These are phyloP conservation scores for Tympanuchus pallidicinctus DNA, from an alignment of 2,113 vertebrate genomes.

Conservation along the genomic window DNA sequence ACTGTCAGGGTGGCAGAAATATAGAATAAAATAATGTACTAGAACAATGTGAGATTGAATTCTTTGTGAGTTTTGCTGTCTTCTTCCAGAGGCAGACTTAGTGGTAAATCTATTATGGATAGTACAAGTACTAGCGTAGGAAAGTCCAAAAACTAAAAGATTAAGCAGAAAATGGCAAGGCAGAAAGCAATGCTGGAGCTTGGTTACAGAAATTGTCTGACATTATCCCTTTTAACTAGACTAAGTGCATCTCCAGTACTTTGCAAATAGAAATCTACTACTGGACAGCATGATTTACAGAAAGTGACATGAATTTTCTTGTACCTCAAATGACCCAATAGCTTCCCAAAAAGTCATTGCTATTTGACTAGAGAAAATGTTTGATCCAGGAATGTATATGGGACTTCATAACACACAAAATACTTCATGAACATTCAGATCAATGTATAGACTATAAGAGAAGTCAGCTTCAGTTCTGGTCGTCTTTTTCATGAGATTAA, in stretches of 20 bases:
- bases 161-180: not conserved
- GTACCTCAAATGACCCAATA: not conserved
- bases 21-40: not conserved
- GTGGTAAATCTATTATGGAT: not conserved
- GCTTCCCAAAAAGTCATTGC: not conserved
- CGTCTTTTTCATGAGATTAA: not conserved
- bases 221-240: not conserved
- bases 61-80: not conserved
- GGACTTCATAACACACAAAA: not conserved
- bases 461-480: not conserved
- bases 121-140: not conserved
- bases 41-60: not conserved
- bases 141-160: not conserved
- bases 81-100: not conserved
- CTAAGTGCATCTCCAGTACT: not conserved
- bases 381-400: not conserved
- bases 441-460: not conserved
- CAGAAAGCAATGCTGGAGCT: not conserved
- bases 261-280: not conserved
- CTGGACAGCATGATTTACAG: not conserved
- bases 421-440: not conserved
- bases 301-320: constrained; percentile 5
- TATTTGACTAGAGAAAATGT: constrained; percentile 15
- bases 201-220: not conserved
- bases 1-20: not conserved